Evolutionary conservation across 2,797 vertebrate genomes (phyloP).

Genomic region (Brachyalestes nurse): DNA sequence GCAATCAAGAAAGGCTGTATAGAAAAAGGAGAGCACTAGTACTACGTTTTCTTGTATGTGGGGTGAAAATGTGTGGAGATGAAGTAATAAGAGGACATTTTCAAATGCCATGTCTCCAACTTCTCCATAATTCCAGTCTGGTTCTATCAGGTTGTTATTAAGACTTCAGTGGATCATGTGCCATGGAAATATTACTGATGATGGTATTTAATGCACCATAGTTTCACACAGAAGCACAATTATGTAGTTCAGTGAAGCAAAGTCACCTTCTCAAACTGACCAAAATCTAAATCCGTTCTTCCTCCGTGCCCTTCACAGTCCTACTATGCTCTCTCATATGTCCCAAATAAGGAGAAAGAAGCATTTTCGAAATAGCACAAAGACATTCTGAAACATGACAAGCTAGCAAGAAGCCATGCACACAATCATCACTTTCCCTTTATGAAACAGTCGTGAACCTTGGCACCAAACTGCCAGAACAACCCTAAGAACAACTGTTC

Average conservation of each 20-base stretch:
- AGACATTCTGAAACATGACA: not conserved
- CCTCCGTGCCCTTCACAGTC: constrained; percentile 17
- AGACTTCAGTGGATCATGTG: constrained; percentile 2
- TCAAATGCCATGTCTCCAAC: not conserved
- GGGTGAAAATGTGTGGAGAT: not conserved
- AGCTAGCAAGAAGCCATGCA: constrained; percentile 5
- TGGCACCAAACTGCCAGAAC: not conserved
- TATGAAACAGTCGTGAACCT: constrained; percentile 25
- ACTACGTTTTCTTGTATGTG: not conserved
- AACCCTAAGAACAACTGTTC: constrained; percentile 18
- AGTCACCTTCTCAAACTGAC: constrained; percentile 40
- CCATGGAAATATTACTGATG: constrained; percentile 19
- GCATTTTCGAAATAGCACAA: not conserved
- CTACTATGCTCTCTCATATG: not conserved
- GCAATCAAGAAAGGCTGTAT: not conserved
- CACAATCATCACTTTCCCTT: constrained; percentile 11
- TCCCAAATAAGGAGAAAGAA: not conserved
- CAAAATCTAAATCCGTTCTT: constrained; percentile 26
- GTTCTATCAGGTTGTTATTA: not conserved
- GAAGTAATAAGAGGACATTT: not conserved
- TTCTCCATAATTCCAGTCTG: not conserved
- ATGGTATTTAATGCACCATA: constrained; percentile 31
- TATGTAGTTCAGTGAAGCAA: constrained; percentile 43
- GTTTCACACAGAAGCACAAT: constrained; percentile 26
- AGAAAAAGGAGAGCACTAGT: not conserved